phyloP scores from a whole-genome alignment of 37 sponge, comb jelly and placozoan genomes.

The Halisarca cf. caerulea region DNA sequence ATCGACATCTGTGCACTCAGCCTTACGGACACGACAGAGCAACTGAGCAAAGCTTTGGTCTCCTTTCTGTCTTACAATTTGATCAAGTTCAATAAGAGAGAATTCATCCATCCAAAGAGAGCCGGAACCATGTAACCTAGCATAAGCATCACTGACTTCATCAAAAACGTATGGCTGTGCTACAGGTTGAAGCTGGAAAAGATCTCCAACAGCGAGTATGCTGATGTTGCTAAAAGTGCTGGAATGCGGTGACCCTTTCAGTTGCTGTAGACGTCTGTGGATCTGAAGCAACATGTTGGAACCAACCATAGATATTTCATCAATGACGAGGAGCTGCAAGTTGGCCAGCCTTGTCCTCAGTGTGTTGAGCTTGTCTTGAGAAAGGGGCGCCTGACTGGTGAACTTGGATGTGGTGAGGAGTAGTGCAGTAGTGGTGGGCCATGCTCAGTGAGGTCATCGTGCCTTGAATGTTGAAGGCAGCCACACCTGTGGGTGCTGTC shows the following conservation, averaged over 20 bases:
- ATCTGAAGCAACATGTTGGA: conserved; percentile 31
- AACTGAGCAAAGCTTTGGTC: conserved; percentile 30
- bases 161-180: too few relatives aligned
- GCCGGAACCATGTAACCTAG: too few relatives aligned
- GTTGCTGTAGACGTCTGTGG: conserved; percentile 39
- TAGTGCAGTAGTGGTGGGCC: conserved; percentile 45
- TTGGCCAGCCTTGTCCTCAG: conserved; percentile 9
- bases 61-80: conserved; percentile 42
- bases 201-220: too few relatives aligned
- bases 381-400: conserved; percentile 8
- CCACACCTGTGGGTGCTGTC: too few relatives aligned
- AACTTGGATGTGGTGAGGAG: conserved; percentile 15
- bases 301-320: conserved; percentile 63
- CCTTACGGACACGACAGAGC: conserved; percentile 44
- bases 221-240: too few relatives aligned
- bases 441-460: too few relatives aligned
- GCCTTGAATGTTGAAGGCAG: conserved; percentile 48
- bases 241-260: too few relatives aligned
- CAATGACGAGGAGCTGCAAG: conserved; percentile 45
- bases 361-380: conserved; percentile 28
- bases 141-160: too few relatives aligned
- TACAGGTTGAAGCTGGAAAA: too few relatives aligned
- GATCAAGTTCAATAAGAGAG: conserved; percentile 35
- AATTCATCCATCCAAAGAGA: conserved; percentile 50
- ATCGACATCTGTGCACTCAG: conserved; percentile 32